phyloP scores from a whole-genome alignment of 2,888 invertebrate genomes.

The Yponomeuta evonymella region DNA sequence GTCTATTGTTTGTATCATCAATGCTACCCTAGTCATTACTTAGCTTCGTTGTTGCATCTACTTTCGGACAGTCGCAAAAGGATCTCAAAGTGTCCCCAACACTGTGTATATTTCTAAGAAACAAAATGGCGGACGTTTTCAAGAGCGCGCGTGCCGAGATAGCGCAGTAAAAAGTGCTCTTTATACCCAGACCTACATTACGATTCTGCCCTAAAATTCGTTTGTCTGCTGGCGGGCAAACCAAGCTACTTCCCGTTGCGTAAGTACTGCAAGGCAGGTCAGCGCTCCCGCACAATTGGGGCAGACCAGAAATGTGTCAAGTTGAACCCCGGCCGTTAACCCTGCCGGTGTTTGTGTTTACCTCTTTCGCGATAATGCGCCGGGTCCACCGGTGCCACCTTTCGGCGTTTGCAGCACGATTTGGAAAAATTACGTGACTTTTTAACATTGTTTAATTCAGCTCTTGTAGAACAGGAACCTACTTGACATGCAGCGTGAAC shows the following conservation, averaged over 20 bases:
- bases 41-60: background rate
- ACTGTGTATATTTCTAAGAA: background rate
- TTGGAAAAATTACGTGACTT: too few species aligned
- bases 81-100: too few species aligned
- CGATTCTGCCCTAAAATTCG: background rate
- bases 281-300: constrained; percentile 63
- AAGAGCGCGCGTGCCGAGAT: background rate
- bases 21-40: background rate
- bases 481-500: too few species aligned
- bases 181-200: constrained; percentile 2
- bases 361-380: constrained; percentile 43
- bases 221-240: background rate
- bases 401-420: background rate
- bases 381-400: background rate
- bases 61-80: background rate
- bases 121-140: constrained; percentile 4
- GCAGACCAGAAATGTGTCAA: constrained; percentile 73
- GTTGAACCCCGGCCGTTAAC: constrained; percentile 69
- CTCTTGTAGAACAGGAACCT: too few species aligned
- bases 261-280: constrained; percentile 52
- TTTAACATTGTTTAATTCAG: background rate
- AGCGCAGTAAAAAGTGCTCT: background rate
- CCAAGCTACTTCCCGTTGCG: constrained; percentile 61
- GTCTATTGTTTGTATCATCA: background rate
- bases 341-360: constrained; percentile 54